These are phyloP conservation scores for Enteromius afrohamiltoni DNA, from an alignment of 2,797 vertebrate species.

Conservation along the genomic window DNA sequence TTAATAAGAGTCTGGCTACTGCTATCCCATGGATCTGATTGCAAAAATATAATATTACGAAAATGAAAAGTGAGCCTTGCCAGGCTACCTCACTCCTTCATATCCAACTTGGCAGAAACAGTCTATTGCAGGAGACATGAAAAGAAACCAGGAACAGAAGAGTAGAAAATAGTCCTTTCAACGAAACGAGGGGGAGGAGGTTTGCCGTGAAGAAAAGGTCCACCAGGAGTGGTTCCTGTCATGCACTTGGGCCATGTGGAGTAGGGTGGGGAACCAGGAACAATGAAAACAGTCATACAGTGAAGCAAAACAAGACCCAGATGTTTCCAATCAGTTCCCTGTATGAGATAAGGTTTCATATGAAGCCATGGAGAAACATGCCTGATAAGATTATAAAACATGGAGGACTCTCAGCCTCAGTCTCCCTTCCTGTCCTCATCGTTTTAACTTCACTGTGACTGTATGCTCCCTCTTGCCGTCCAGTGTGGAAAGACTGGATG, in stretches of 20 bases:
- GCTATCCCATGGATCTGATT: constrained; percentile 31
- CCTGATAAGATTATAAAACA: constrained; percentile 53
- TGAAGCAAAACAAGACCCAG: constrained; percentile 66
- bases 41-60: constrained; percentile 59
- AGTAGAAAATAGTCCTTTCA: constrained; percentile 35
- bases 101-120: constrained; percentile 44
- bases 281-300: constrained; percentile 67
- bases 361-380: constrained; percentile 44
- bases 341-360: constrained; percentile 72
- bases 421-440: constrained; percentile 22
- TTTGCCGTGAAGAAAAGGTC: constrained; percentile 48
- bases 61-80: constrained; percentile 64
- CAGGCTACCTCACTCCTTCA: constrained; percentile 57
- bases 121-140: neutral
- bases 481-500: constrained; percentile 54
- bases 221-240: constrained; percentile 56
- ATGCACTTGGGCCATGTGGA: constrained; percentile 53
- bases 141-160: constrained; percentile 31
- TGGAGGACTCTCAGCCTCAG: constrained; percentile 43
- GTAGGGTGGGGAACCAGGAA: constrained; percentile 61
- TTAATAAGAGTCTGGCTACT: constrained; percentile 17
- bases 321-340: constrained; percentile 79
- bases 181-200: constrained; percentile 5
- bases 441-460: constrained; percentile 16
- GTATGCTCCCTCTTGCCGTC: constrained; percentile 17